Evolutionary conservation across 2,797 vertebrate species (phyloP), one percentile per base, ranked within the genome.

Genomic region (Tympanoctomys barrerae): DNA sequence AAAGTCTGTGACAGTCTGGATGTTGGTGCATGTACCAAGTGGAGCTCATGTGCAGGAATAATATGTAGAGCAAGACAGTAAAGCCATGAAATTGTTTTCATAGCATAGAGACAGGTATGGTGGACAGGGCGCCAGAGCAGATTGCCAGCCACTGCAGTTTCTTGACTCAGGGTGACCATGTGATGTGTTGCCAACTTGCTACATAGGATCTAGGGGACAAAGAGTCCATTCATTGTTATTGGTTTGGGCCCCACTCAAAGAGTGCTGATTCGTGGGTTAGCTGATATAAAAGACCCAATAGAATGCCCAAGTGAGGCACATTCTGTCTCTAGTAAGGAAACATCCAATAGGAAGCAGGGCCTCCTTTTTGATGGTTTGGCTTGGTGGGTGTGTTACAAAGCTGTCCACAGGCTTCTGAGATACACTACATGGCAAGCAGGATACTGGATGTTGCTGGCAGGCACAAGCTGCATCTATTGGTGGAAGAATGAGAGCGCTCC

Each of bases 221-320:
- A 95, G 95, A 85, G 16, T 46, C 26, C 54, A 84, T 93, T 95
- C 93, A 90, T 31, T 42, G 73, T 54, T 88, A 18, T 39, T 46
- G 68, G 83, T 77, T 87, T 92, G 86, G 64, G 59, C 78, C 49
- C 42, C 7, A 4, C 46, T 91, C 81, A 87, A 75, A 93, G 86
- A 87, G 79, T 90, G 95, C 88, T 95, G 87, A 94, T 84, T 87
- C 59, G 77, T 54, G 77, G 16, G 16, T n/a, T 33, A 54, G 49
- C 16, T 19, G 49, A 54, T 54, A n/a, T 33, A 79, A 79, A 79
- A 52, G 73, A 83, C 64, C 59, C 71, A 39, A 94, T 2, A 59
- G 84, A 91, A 87, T 21, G 81, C 8, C 59, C 59, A 83, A 62
- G 59, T 49, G 75, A 85, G 62, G 62, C 52, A 31, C 49, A 28